Evolutionary conservation across 2,113 vertebrate species (phyloP), one percentile per base, ranked within the genome.

Genomic region (Lepidothrix coronata): DNA sequence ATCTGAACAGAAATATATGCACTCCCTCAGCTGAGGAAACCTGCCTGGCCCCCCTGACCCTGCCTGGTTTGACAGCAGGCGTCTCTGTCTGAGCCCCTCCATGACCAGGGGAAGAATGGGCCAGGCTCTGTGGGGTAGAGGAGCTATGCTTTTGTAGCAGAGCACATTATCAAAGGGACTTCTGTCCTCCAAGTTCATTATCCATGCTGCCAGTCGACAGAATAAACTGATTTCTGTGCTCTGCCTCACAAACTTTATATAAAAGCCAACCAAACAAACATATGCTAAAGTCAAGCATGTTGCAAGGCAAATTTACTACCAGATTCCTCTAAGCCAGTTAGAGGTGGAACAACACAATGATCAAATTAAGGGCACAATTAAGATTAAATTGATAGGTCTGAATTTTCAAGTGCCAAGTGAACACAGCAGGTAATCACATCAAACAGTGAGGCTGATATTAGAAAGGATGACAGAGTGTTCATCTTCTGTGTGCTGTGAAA

Each of bases 301-400:
- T 82, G 62, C 71, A 54, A 74, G 66, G 85, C 62, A 88, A 91
- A 88, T 91, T 93, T 94, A 84, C 92, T 91, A 75, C 59, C 70
- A 46, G 46, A 30, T 76, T 96, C 62, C 66, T 88, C 76, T 82
- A 76, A 95, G 71, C 67, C 82, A n/a, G 58, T 88, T 93, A 93
- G 37, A 93, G 82, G n/a, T 54, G 62, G 82, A 97, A 83, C 88
- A 90, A 76, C 51, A 79, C 78, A 85, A 68, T 89, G 78, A 94
- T 95, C 78, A 88, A 91, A 97, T 97, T 96, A 97, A 95, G 71
- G 44, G 78, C 37, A 61, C 78, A 91, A 95, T 95, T 93, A 96
- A 90, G 88, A 94, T 80, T 90, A 90, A 95, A 94, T 93, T 93
- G 82, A 91, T 97, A 88, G 92, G 37, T 79, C 75, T 94, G 74